Conservation (phyloP, 2,113 vertebrate genomes). For the Mesocricetus auratus region DNA sequence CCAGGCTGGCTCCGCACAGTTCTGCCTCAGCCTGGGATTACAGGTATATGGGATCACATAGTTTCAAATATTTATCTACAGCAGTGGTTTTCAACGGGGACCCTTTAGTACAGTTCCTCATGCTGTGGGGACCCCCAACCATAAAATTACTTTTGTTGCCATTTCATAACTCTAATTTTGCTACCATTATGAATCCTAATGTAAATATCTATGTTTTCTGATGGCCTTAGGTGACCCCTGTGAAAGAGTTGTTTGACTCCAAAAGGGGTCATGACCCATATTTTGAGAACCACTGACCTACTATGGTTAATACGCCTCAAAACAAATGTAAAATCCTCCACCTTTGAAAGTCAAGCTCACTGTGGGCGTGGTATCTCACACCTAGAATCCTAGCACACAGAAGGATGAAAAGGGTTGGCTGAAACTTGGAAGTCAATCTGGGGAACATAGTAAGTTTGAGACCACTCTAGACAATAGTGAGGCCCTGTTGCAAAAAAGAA, state of each 20-base stretch:
- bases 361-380: not conserved
- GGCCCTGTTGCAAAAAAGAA: not conserved
- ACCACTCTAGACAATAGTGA: not conserved
- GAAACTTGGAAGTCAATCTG: not conserved
- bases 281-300: not conserved
- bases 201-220: not conserved
- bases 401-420: not conserved
- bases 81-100: not conserved
- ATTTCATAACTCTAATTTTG: not conserved
- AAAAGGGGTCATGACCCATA: not conserved
- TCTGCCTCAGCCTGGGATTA: not conserved
- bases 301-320: not conserved
- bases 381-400: no score
- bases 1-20: not conserved
- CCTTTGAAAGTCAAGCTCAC: not conserved
- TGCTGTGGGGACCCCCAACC: not conserved
- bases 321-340: constrained; percentile 6
- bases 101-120: not conserved
- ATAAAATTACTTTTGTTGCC: not conserved
- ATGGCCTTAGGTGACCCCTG: not conserved
- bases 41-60: not conserved
- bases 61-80: not conserved
- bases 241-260: not conserved
- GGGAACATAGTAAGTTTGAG: no score
- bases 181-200: not conserved